Evolutionary conservation across 2,797 vertebrate species (phyloP), one percentile per base, ranked within the genome.

Genomic region (Crocidura indochinensis): DNA sequence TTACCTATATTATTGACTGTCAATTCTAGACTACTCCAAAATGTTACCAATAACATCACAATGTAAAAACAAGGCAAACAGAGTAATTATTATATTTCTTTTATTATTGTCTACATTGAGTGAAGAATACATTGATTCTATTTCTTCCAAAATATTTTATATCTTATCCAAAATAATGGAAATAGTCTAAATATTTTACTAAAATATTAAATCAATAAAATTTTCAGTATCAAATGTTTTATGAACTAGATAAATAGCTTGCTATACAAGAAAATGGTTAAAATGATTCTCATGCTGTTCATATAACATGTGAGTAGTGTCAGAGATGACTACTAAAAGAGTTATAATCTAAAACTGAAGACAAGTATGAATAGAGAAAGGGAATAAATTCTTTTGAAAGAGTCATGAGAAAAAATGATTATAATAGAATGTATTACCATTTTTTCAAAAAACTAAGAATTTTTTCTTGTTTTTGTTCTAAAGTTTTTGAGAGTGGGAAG

Each of bases 371-470:
- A 80, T 15, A 7, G 29, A 8, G 4, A 60, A 65, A 26, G 4
- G 51, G 56, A 20, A 20, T 65, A 65, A 65, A 65, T 20, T 87
- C 29, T 84, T 68, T 22, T 73, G 24, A 14, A 60, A 60, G 15
- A 60, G 17, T 60, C 4, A 20, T 60, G 56, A 60, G 56, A 60
- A 38, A 9, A 6, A 79, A 20, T 83, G 68, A 65, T 29, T 27
- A 1, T 29, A 8, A 82, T 65, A 75, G 53, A 62, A 46, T 19
- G 44, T 1, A 26, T 77, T 22, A 71, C 27, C 26, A 31, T 49
- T 38, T 87, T 1, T 94, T 92, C 83, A 67, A 82, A 92, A 92
- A 87, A 76, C 15, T 12, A 31, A 38, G 22, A 5, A 46, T 73
- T 26, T 27, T 9, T 84, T 76, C 3, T 51, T 65, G 6, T 83